Percentiles rank a stretch among this genome's conserved stretches.
Evolutionary conservation across 2,797 vertebrate genomes (phyloP).

Genomic region (Pampus argenteus): DNA sequence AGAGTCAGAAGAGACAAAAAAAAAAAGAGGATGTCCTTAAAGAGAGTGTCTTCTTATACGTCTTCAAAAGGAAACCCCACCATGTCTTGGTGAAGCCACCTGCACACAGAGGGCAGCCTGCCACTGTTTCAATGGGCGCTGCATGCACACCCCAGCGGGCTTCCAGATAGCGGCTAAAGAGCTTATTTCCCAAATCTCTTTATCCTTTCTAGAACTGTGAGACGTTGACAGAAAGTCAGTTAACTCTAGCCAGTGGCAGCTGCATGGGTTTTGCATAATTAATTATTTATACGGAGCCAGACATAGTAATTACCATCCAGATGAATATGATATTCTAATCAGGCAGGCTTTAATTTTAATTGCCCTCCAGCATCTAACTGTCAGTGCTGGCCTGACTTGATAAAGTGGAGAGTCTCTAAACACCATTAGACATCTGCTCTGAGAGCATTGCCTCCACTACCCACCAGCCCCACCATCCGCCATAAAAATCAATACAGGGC

Average conservation of each 20-base stretch:
- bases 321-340: conserved; percentile 99
- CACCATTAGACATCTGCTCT: conserved; percentile 97
- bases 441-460: conserved; percentile 81
- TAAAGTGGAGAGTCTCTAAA: conserved; percentile 92
- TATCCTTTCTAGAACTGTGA: conserved; percentile 88
- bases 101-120: conserved; percentile 81
- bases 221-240: conserved; percentile 95
- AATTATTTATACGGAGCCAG: conserved; percentile 99
- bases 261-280: conserved; percentile 99
- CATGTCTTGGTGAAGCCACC: conserved; percentile 77
- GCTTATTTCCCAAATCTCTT: conserved; percentile 91
- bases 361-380: conserved; percentile 97
- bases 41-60: conserved; percentile 55
- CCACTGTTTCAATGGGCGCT: conserved; percentile 80
- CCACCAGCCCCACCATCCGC: conserved; percentile 77
- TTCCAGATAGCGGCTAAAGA: conserved; percentile 87
- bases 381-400: conserved; percentile 93
- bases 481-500: conserved; percentile 85
- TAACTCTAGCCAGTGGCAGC: conserved; percentile 96
- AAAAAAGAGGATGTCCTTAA: conserved; percentile 49
- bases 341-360: conserved; percentile 96
- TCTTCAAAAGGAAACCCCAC: conserved; percentile 73
- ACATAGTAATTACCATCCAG: conserved; percentile 99
- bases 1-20: conserved; percentile 26
- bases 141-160: conserved; percentile 78